A percentile compares a stretch with the other conserved stretches of the same genome.
Evolutionary conservation across 1,140 invertebrate species (phyloP).

Genomic region (Pseudoatta argentina): DNA sequence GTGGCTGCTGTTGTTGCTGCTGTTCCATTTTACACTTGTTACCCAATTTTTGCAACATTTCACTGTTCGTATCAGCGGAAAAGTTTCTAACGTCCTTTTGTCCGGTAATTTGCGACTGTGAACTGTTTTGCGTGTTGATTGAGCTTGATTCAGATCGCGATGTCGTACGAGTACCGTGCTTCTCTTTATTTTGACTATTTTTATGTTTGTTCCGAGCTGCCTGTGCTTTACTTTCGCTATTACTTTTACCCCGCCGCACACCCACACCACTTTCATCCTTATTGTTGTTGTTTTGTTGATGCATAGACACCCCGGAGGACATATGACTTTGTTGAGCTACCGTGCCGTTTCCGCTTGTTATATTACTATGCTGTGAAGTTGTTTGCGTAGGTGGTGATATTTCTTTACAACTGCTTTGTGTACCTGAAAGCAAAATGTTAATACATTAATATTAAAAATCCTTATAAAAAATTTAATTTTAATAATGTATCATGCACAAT

Average conservation of each 20-base stretch:
- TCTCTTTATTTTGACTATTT: conserved; percentile 86
- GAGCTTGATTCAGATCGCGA: conserved; percentile 83
- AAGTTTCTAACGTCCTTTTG: conserved; percentile 81
- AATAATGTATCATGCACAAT: background rate
- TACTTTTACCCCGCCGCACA: conserved; percentile 84
- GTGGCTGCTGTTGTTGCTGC: conserved; percentile 70
- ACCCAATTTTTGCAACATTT: conserved; percentile 80
- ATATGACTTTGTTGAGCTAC: conserved; percentile 77
- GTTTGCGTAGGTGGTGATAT: conserved; percentile 79
- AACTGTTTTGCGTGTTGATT: conserved; percentile 73
- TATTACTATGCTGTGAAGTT: conserved; percentile 77
- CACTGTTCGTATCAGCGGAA: conserved; percentile 76
- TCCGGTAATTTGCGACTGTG: conserved; percentile 78
- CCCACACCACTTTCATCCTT: conserved; percentile 82
- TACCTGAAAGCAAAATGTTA: conserved; percentile 72
- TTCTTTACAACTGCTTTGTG: conserved; percentile 84
- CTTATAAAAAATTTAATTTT: background rate
- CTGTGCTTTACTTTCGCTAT: conserved; percentile 85
- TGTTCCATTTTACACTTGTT: conserved; percentile 79
- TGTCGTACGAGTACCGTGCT: conserved; percentile 80
- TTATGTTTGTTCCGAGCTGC: conserved; percentile 85
- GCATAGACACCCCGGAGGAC: conserved; percentile 71
- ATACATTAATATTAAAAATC: background rate
- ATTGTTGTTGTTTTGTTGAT: conserved; percentile 84
- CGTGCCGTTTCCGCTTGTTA: conserved; percentile 77